Conservation (phyloP, 2,888 invertebrate genomes). For the Tiliacea citrago region DNA sequence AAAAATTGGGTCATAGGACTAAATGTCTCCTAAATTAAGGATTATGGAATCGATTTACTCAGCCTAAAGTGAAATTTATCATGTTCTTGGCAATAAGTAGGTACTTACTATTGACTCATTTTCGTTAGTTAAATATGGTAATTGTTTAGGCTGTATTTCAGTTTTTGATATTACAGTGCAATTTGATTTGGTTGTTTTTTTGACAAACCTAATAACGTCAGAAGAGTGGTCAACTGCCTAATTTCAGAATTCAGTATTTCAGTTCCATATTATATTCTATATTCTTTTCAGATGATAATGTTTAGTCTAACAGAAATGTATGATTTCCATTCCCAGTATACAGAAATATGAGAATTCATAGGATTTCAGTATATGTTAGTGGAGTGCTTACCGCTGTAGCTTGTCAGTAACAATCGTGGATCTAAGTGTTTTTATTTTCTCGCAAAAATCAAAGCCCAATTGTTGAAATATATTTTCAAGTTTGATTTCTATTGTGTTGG, state of each 20-base stretch:
- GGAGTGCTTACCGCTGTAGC: slow-evolving; percentile 56
- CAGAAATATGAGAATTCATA: slow-evolving; percentile 51
- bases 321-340: slow-evolving; percentile 16
- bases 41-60: neutral
- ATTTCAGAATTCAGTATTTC: neutral
- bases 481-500: slow-evolving; percentile 20
- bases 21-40: too few species aligned
- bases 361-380: slow-evolving; percentile 20
- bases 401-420: slow-evolving; percentile 45
- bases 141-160: neutral
- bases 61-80: neutral
- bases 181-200: neutral
- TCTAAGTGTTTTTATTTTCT: slow-evolving; percentile 35
- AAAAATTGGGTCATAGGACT: too few species aligned
- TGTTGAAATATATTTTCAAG: slow-evolving; percentile 30
- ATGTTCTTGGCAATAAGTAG: neutral
- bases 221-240: neutral
- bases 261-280: neutral
- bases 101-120: neutral
- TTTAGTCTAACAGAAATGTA: slow-evolving; percentile 14
- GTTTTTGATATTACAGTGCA: neutral
- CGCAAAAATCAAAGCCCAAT: slow-evolving; percentile 31
- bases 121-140: too few species aligned
- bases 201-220: neutral
- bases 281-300: neutral